Conservation (phyloP, 2,888 invertebrate species). For the Clunio marinus region DNA sequence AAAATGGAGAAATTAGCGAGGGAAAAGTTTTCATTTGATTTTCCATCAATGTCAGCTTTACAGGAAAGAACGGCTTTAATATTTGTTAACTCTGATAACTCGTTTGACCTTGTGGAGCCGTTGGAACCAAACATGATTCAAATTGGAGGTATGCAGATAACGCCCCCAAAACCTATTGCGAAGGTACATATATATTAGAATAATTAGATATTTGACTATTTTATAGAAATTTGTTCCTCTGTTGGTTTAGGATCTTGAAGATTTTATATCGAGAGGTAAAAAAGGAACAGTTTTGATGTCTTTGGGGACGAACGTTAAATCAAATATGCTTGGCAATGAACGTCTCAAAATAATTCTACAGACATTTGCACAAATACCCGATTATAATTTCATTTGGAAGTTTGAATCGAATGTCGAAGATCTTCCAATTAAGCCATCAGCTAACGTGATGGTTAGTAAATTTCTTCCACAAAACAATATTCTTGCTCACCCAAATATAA, state of each 20-base stretch:
- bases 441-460: conserved; percentile 52
- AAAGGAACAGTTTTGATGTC: conserved; percentile 39
- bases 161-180: conserved; percentile 23
- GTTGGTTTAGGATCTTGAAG: conserved; percentile 41
- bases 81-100: conserved; percentile 38
- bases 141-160: conserved; percentile 41
- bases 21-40: not conserved
- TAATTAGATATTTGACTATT: not conserved
- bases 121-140: conserved; percentile 40
- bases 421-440: conserved; percentile 46
- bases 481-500: conserved; percentile 27
- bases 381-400: conserved; percentile 40
- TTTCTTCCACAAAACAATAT: conserved; percentile 56
- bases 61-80: conserved; percentile 26
- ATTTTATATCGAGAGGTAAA: conserved; percentile 40
- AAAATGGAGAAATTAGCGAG: conserved; percentile 29
- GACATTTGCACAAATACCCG: conserved; percentile 26
- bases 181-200: not conserved
- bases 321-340: conserved; percentile 16
- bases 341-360: conserved; percentile 35
- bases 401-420: conserved; percentile 40
- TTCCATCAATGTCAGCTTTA: not conserved
- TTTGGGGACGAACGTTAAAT: conserved; percentile 39
- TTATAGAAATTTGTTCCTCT: not conserved
- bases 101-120: conserved; percentile 40